Evolutionary conservation across 2,888 invertebrate species (phyloP), one percentile per base, ranked within the genome.

Genomic region (Gryllus longicercus): DNA sequence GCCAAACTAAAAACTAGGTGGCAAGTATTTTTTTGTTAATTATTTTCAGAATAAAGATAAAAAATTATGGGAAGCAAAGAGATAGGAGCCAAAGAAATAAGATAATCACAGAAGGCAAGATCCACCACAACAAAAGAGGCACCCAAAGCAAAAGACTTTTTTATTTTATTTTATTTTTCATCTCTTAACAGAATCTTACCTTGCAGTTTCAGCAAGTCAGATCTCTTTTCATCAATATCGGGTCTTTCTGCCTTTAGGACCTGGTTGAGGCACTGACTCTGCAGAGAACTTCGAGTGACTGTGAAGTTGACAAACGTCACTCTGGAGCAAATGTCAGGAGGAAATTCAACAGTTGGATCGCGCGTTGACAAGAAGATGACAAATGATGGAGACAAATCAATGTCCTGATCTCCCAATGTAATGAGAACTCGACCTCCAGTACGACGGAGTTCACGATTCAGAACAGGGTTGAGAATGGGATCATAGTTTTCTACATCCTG

Each of bases 261-360:
- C 88, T 96, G 93, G 88, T 99, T 98, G 86, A 99, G 90, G 87
- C 99, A 99, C 88, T 99, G 99, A 84, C 96, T 96, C 88, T 99
- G 99, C 84, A 99, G 89, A 82, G 98, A 98, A 83, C 98, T 97
- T 81, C 99, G 92, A 0, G 99, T 99, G 75, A 99, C 99, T 0
- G 99, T 99, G 89, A 99, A 99, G 90, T 99, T 99, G 38, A 99
- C 99, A 88, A 99, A 99, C 0, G 99, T 99, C 74, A 99, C 99
- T 81, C 99, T 92, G 2, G 99, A 99, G 86, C 99, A 99, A 86
- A 99, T 96, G 87, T 99, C 99, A 5, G 99, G 98, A 11, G 99
- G 97, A 88, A 99, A 99, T 88, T 99, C 99, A 16, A 98, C 99
- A 3, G 99, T 99, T 11, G 99, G 99, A 88, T 99, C 99, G 88